Base-by-base conservation (phyloP, 2,797 vertebrate species). In the Falco columbarius region DNA sequence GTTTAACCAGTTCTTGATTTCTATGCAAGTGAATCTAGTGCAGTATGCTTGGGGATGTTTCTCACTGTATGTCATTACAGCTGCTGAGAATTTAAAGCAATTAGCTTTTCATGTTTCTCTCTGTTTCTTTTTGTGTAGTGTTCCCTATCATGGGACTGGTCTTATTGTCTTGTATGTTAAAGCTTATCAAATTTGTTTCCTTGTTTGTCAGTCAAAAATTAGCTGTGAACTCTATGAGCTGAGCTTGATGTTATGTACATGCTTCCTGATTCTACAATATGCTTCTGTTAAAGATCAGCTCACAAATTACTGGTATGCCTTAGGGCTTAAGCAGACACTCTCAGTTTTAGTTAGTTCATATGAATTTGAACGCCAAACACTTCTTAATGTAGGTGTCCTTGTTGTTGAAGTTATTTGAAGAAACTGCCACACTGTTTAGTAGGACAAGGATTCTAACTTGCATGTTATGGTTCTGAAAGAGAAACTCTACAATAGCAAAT, bases 1-100 rank as follows among this genome's bases (percentile, higher is more conserved):
- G 92, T 95, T 96, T 97, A 97, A 96, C 94, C 72, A 96, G 75
- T 90, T 95, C 85, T 88, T 83, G 61, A 94, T 95, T 96, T 95
- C 89, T 75, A 27, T 86, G 95, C 81, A 90, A 95, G 89, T 66
- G 72, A 92, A 79, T 66, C 79, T 62, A 66, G 91, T 70, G 72
- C 70, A 86, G 58, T 44, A 14, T 88, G 81, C 93, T 95, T 52
- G 70, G 81, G 86, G 90, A 94, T 92, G 58, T 83, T 95, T 91
- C 96, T 94, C 40, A 67, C 92, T 82, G 80, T 58, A 95, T 85
- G 91, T 94, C 90, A 81, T 90, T 93, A 92, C 92, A 95, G 96
- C 95, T 96, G 93, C 87, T 93, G 80, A 94, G 92, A 94, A 91
- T 95, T 92, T 95, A 77, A 92, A 93, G 86, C 89, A 97, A 97